Evolutionary conservation across 1,140 invertebrate species (phyloP).

Genomic region (Oryctes rhinoceros): DNA sequence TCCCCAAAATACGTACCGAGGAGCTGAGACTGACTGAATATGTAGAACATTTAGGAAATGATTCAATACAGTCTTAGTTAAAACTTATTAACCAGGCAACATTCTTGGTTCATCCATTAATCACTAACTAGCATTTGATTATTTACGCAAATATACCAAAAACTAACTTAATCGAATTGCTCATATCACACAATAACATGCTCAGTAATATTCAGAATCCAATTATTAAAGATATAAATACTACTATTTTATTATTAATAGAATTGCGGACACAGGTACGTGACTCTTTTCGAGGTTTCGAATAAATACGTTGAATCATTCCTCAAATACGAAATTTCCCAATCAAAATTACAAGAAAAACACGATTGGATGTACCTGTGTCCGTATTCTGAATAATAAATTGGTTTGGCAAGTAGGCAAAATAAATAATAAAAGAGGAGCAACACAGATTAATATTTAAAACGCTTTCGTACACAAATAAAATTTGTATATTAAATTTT

Average conservation of each 20-base stretch:
- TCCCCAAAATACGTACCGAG: no score
- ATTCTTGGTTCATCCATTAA: no score
- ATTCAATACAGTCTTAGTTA: no score
- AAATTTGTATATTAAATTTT: not conserved
- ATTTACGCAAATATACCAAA: no score
- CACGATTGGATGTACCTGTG: not conserved
- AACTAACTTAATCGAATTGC: no score
- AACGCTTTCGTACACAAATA: not conserved
- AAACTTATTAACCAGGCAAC: no score
- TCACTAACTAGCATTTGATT: no score
- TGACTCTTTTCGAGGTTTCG: not conserved
- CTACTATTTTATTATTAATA: not conserved
- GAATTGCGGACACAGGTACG: constrained; percentile 7
- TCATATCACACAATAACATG: no score
- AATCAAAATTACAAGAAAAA: constrained; percentile 9
- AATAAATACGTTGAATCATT: not conserved
- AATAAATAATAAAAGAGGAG: not conserved
- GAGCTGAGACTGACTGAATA: no score
- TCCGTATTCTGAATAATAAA: not conserved
- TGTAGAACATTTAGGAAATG: no score
- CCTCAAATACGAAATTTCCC: not conserved
- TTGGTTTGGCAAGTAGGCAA: not conserved
- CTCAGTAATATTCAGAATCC: no score
- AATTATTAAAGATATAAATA: no score
- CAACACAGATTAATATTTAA: not conserved